Evolutionary conservation across 2,888 invertebrate genomes (phyloP), one percentile per base, ranked within the genome.

Genomic region (Drosophila rellima): DNA sequence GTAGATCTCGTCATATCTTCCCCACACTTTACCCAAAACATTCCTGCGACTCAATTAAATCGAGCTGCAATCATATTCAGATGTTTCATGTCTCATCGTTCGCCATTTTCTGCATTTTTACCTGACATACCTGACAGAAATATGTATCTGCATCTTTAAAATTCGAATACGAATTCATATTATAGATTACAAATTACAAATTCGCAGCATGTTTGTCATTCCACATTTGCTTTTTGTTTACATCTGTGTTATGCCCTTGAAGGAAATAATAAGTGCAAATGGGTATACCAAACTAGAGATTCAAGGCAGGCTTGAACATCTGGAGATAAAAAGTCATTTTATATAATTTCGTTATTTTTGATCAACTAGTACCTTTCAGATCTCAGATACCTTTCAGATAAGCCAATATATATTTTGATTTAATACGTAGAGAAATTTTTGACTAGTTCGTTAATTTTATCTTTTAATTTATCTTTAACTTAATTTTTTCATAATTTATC

Each of bases 141-240:
- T 68, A 56, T 72, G 35, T 63, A 64, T 50, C 17, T 56, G 45
- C 33, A 51, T 73, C 66, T 77, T 77, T 82, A 70, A 81, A 77
- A 70, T 60, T 74, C 79, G 70, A 55, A 62, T 66, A 76, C 71
- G 78, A 85, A 88, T 88, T 82, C 78, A 78, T 73, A 88, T 88
- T 73, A 66, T 66, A 64, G 65, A 83, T 83, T 84, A 77, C 76
- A 73, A 76, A 77, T 76, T 76, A 88, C 83, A 82, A 83, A 83
- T 88, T 83, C 88, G 74, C 81, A 82, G 86, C 83, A 88, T 88
- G 88, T 86, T 83, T 88, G 83, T 78, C 86, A 83, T 86, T 78
- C 70, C 83, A 66, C 64, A 77, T 74, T 80, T 72, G 47, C 50
- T 68, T 77, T 77, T 65, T 57, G 57, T 47, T 57, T 57, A 39